phyloP scores from a whole-genome alignment of 1,140 invertebrate genomes.

The Eumeta japonica region DNA sequence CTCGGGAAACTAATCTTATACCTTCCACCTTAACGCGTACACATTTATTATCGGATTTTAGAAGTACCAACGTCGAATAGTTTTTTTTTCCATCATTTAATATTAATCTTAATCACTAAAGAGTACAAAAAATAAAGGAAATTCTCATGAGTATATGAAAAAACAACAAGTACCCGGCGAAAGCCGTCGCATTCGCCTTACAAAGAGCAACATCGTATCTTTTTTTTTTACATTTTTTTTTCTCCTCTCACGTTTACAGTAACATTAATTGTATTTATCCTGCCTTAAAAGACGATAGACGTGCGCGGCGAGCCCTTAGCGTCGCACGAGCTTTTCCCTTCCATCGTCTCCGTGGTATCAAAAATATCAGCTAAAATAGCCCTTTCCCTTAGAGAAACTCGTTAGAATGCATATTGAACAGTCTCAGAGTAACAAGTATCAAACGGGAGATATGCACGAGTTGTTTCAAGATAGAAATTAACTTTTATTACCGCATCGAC shows the following conservation, averaged over 20 bases:
- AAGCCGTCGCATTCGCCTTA: constrained; percentile 45
- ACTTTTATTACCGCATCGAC: no score
- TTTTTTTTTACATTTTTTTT: constrained; percentile 46
- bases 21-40: constrained; percentile 42
- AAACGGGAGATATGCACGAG: constrained; percentile 53
- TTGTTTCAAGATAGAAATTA: constrained; percentile 43
- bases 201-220: constrained; percentile 52
- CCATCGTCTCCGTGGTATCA: constrained; percentile 53
- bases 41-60: constrained; percentile 41
- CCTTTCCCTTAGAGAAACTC: constrained; percentile 56
- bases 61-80: constrained; percentile 56
- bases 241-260: no score
- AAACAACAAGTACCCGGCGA: constrained; percentile 55
- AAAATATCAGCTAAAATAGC: constrained; percentile 57
- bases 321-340: constrained; percentile 43
- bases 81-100: constrained; percentile 47
- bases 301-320: no score
- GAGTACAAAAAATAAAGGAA: constrained; percentile 59
- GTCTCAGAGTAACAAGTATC: constrained; percentile 56
- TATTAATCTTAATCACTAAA: constrained; percentile 56
- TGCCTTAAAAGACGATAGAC: constrained; percentile 41
- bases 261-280: constrained; percentile 46
- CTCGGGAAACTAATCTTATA: constrained; percentile 48
- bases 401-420: constrained; percentile 53
- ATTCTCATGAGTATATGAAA: constrained; percentile 56